A percentile compares a stretch with the other conserved stretches of the same genome.
Evolutionary conservation across 2,888 invertebrate genomes (phyloP).

Genomic region (Ochropleura leucogaster): DNA sequence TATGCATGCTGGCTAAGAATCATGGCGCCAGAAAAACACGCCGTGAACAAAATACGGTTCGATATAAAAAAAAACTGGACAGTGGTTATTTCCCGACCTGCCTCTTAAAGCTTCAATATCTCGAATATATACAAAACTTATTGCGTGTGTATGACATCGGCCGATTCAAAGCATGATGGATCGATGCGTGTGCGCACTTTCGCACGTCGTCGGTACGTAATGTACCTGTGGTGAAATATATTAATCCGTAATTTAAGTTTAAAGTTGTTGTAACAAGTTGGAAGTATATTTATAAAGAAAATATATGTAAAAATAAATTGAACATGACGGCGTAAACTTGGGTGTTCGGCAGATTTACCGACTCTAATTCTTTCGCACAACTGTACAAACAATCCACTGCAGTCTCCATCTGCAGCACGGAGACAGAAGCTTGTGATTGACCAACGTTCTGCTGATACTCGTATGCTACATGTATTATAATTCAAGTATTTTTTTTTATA

Average conservation of each 20-base stretch:
- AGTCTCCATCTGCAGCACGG: not conserved
- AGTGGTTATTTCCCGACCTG: conserved; percentile 30
- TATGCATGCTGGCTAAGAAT: not conserved
- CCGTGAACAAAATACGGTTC: not conserved
- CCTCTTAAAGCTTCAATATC: conserved; percentile 58
- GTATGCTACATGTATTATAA: not conserved
- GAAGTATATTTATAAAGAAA: conserved; percentile 40
- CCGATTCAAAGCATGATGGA: conserved; percentile 76
- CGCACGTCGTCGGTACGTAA: conserved; percentile 42
- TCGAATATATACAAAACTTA: conserved; percentile 62
- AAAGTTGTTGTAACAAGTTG: conserved; percentile 44
- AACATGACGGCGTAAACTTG: conserved; percentile 29
- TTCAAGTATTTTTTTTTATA: not conserved
- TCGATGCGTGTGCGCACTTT: conserved; percentile 62
- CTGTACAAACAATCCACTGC: not conserved
- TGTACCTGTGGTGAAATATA: conserved; percentile 53
- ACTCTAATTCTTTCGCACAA: not conserved
- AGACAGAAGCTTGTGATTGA: not conserved
- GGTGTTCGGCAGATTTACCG: conserved; percentile 38
- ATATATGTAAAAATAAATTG: conserved; percentile 35
- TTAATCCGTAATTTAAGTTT: conserved; percentile 51
- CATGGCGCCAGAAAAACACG: not conserved
- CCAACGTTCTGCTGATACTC: not conserved
- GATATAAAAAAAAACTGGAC: not conserved
- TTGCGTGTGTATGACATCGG: conserved; percentile 67